These are phyloP conservation scores for Drosophila hamatofila DNA, from an alignment of 2,888 invertebrate genomes.

Conservation along the genomic window DNA sequence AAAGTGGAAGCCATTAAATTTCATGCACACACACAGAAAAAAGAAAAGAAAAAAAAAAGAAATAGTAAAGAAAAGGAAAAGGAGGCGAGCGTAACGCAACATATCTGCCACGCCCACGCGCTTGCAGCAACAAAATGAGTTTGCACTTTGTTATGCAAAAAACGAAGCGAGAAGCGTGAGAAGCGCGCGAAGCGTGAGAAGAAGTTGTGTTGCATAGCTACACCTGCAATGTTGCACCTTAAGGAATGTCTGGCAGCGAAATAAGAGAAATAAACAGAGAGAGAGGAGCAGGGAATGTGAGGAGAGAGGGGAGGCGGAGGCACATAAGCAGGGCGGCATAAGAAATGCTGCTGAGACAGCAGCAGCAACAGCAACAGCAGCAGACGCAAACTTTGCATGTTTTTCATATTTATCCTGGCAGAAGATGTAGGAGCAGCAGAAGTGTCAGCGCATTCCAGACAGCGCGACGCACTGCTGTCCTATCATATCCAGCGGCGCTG, in stretches of 20 bases:
- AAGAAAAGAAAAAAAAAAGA: slow-evolving; percentile 12
- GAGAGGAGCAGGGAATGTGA: too few species aligned
- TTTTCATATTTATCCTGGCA: slow-evolving; percentile 83
- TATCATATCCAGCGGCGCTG: slow-evolving; percentile 11
- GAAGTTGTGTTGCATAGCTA: slow-evolving; percentile 14
- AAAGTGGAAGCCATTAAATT: slow-evolving; percentile 81
- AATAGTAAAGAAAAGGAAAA: not conserved
- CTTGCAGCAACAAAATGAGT: slow-evolving; percentile 76
- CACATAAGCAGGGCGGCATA: slow-evolving; percentile 54
- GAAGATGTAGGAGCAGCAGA: slow-evolving; percentile 1
- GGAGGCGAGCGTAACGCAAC: slow-evolving; percentile 30
- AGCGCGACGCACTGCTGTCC: slow-evolving; percentile 47
- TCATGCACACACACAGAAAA: slow-evolving; percentile 74
- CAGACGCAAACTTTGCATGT: slow-evolving; percentile 82
- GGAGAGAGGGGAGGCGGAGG: not conserved
- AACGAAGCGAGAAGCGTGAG: slow-evolving; percentile 43
- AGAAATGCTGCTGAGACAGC: slow-evolving; percentile 68
- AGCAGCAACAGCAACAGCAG: slow-evolving; percentile 43
- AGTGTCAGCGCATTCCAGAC: slow-evolving; percentile 62
- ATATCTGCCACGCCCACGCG: slow-evolving; percentile 77
- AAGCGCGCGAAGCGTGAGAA: not conserved
- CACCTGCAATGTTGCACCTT: slow-evolving; percentile 77
- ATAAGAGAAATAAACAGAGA: slow-evolving; percentile 3
- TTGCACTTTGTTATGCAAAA: slow-evolving; percentile 81
- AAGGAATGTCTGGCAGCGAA: slow-evolving; percentile 59